These are phyloP conservation scores for Diuraphis noxia DNA, from an alignment of 1,140 invertebrate species.

Conservation along the genomic window DNA sequence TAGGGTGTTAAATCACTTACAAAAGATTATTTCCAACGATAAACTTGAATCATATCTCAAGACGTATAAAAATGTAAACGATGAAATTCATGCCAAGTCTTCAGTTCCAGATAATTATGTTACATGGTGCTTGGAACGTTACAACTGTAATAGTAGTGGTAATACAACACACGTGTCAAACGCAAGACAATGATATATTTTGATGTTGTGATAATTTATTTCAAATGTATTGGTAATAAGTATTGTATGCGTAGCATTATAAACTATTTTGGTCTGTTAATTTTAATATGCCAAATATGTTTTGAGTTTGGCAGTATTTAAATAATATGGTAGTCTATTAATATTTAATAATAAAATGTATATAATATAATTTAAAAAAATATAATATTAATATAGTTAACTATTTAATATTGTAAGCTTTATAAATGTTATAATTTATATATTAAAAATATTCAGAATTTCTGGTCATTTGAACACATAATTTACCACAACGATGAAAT, in stretches of 20 bases:
- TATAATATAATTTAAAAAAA: too few relatives aligned
- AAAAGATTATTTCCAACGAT: background rate
- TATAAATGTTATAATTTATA: too few relatives aligned
- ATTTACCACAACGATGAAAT: background rate
- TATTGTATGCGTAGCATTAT: background rate
- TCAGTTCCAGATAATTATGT: background rate
- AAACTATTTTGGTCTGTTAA: background rate
- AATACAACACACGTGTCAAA: background rate
- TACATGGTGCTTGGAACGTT: background rate
- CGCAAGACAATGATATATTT: background rate
- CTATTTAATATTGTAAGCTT: too few relatives aligned
- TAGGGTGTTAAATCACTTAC: background rate
- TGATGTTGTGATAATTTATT: background rate
- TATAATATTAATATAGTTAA: too few relatives aligned
- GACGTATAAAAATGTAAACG: background rate
- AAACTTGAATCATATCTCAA: slow-evolving; percentile 1
- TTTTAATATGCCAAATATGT: background rate
- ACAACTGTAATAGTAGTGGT: background rate
- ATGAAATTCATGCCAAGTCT: background rate
- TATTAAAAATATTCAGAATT: background rate
- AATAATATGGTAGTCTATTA: too few relatives aligned
- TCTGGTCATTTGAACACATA: background rate
- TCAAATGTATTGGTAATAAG: background rate
- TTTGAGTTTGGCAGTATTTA: too few relatives aligned
- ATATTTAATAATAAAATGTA: too few relatives aligned